Conservation (phyloP, 2,797 vertebrate species). For the Neoniphon sammara region DNA sequence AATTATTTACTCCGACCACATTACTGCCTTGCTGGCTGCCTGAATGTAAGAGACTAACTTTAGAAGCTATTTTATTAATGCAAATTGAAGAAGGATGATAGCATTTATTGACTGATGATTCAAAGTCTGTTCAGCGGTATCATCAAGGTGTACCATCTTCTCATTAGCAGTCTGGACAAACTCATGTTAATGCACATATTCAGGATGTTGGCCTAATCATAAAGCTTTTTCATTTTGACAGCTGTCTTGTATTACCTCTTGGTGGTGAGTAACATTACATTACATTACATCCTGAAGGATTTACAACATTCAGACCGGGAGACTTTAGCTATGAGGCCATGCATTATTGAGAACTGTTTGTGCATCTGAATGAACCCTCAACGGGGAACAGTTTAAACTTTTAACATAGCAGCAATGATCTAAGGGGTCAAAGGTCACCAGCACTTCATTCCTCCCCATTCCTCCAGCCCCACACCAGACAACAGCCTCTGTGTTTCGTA, state of each 20-base stretch:
- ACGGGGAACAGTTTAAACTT: slow-evolving; percentile 58
- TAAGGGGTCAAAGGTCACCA: slow-evolving; percentile 49
- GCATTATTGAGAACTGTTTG: slow-evolving; percentile 69
- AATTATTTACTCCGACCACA: slow-evolving; percentile 3
- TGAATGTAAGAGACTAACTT: slow-evolving; percentile 16
- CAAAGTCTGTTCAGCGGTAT: slow-evolving; percentile 35
- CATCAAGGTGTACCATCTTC: slow-evolving; percentile 36
- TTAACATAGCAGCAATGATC: slow-evolving; percentile 59
- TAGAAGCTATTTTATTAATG: slow-evolving; percentile 27
- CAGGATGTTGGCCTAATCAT: slow-evolving; percentile 56
- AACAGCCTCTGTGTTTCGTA: slow-evolving; percentile 39
- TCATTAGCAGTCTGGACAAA: slow-evolving; percentile 58
- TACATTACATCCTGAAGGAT: slow-evolving; percentile 61
- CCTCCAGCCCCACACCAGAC: slow-evolving; percentile 41
- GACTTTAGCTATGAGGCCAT: slow-evolving; percentile 25
- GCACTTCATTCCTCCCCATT: slow-evolving; percentile 35
- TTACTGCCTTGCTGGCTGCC: slow-evolving; percentile 1
- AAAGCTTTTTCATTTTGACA: slow-evolving; percentile 46
- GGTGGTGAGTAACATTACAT: slow-evolving; percentile 49
- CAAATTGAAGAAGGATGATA: slow-evolving; percentile 46
- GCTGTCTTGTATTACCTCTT: slow-evolving; percentile 45
- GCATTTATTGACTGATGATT: slow-evolving; percentile 43
- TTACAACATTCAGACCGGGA: slow-evolving; percentile 48
- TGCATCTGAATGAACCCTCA: slow-evolving; percentile 47
- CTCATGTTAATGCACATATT: slow-evolving; percentile 54